Evolutionary conservation across 1,140 invertebrate genomes (phyloP).

Genomic region (Rhynchophorus ferrugineus): DNA sequence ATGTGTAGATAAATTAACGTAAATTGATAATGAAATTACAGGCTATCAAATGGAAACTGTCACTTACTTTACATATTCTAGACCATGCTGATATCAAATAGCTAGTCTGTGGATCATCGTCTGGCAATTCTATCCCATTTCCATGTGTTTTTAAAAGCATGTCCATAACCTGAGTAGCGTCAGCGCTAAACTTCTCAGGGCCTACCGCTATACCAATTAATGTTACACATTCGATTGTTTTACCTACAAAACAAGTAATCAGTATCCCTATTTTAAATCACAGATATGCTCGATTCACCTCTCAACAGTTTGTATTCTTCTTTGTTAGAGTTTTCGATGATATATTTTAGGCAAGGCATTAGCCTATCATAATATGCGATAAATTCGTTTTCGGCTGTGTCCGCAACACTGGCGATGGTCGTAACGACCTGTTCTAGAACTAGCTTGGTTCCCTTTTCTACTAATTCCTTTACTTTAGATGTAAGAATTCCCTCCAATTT

Average conservation of each 20-base stretch:
- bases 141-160: conserved; percentile 87
- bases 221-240: conserved; percentile 83
- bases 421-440: conserved; percentile 97
- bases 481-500: conserved; percentile 88
- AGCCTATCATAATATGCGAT: conserved; percentile 73
- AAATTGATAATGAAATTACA: too few relatives aligned
- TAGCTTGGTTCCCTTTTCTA: conserved; percentile 89
- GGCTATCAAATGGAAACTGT: not conserved
- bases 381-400: conserved; percentile 96
- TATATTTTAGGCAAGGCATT: conserved; percentile 96
- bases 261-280: too few relatives aligned
- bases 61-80: conserved; percentile 87
- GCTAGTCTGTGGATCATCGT: conserved; percentile 95
- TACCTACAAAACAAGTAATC: conserved; percentile 37
- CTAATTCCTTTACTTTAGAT: conserved; percentile 88
- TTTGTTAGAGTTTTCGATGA: conserved; percentile 88
- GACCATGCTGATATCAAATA: conserved; percentile 99
- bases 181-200: conserved; percentile 85
- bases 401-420: conserved; percentile 97
- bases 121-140: conserved; percentile 68
- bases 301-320: conserved; percentile 82
- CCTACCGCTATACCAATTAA: conserved; percentile 96
- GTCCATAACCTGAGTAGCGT: conserved; percentile 96
- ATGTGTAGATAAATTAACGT: too few relatives aligned
- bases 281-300: too few relatives aligned